Conservation (phyloP, 1,140 invertebrate genomes). For the Macrotrachela quadricornifera region DNA sequence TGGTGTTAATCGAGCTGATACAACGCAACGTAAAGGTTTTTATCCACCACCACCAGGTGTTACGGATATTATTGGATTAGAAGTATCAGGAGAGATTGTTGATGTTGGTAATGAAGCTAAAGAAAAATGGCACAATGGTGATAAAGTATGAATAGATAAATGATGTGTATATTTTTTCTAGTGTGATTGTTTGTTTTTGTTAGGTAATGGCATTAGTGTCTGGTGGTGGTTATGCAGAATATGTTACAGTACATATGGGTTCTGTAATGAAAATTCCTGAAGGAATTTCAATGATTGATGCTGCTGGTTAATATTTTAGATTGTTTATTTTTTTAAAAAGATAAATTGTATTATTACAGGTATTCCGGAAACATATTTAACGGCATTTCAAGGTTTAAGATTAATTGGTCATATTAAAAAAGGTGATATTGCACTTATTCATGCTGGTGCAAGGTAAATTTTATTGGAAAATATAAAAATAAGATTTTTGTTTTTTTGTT, state of each 20-base stretch:
- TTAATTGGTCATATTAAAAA: constrained; percentile 14
- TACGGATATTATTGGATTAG: constrained; percentile 23
- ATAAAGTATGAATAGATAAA: constrained; percentile 8
- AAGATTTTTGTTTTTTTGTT: no score
- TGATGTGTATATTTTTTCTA: no score
- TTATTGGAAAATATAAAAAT: no score
- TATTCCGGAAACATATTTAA: constrained; percentile 28
- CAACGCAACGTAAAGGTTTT: constrained; percentile 22
- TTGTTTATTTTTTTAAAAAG: no score
- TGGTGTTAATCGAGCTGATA: constrained; percentile 29
- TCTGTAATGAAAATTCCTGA: constrained; percentile 19
- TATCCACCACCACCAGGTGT: constrained; percentile 23
- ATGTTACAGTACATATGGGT: constrained; percentile 20
- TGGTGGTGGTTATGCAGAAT: constrained; percentile 30
- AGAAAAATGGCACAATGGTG: constrained; percentile 17
- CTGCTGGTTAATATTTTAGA: constrained; percentile 15
- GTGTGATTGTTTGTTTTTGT: no score
- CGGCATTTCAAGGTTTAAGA: constrained; percentile 26
- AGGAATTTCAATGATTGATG: constrained; percentile 15
- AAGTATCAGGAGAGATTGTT: constrained; percentile 21
- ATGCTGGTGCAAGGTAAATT: constrained; percentile 20
- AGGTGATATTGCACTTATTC: constrained; percentile 17
- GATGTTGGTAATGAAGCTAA: constrained; percentile 13
- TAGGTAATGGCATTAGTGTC: constrained; percentile 21
- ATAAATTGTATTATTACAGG: no score